Base-by-base conservation (phyloP, 2,888 invertebrate species). In the Oscheius sp. region DNA sequence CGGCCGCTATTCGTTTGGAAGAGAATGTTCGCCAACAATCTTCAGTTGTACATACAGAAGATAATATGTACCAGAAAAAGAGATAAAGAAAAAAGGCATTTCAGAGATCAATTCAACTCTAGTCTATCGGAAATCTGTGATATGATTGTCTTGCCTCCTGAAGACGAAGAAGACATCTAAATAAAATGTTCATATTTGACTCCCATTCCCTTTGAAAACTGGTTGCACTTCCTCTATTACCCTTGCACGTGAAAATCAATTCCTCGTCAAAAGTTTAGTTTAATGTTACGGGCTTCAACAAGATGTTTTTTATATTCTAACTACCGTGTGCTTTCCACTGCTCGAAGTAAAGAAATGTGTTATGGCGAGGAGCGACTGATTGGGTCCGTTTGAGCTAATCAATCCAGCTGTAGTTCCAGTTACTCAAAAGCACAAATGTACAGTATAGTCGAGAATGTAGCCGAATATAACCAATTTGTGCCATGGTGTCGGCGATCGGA, bases 371-470 rank as follows among this genome's bases (percentile, higher is more conserved):
- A 79, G 64, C 66, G 81, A n/a, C 17, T 81, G 2, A 78, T 82
- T 52, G 82, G 82, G 82, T 82, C 27, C 67, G 52, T 45, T 17
- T 15, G 25, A 55, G 17, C 27, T 23, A 12, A 33, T 6, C 25
- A 31, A 31, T 27, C 31, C 10, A 3, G 12, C 53, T 8, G 31
- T 6, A 27, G 6, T 67, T 67, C 8, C 66, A 83, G 83, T n/a
- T 83, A 75, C 63, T 78, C 83, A 3, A 78, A 81, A 4, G 78
- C 80, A 17, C 79, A 82, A 70, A 83, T 84, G 82, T 84, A 79
- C 71, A 69, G 79, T 17, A 83, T 84, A 3, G 84, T 84, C 15
- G 63, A 78, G 33, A 73, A 80, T 34, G 83, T 84, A 15, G 72
- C 74, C 45, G 74, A 81, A 20, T 84, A 84, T 68, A 74, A 81